Percentiles rank a stretch among this genome's conserved stretches.
These are phyloP conservation scores for Ophioderma brevispina DNA, from an alignment of 35 echinoderm and acorn worm species.

Conservation along the genomic window DNA sequence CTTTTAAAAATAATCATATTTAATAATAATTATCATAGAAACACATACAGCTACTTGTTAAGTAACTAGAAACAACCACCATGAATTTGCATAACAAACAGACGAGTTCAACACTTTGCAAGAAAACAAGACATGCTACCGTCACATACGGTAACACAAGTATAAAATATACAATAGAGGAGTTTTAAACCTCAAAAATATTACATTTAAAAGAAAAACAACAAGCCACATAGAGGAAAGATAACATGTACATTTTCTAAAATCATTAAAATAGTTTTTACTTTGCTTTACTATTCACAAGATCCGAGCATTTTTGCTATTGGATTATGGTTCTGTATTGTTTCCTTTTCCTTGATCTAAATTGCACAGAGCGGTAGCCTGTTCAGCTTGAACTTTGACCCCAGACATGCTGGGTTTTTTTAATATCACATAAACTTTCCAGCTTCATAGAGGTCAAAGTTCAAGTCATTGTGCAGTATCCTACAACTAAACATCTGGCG, in stretches of 20 bases:
- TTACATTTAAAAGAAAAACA: background rate
- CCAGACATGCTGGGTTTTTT: background rate
- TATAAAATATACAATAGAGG: conserved; percentile 3
- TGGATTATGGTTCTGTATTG: background rate
- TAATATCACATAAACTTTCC: no score
- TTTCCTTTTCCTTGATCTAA: background rate
- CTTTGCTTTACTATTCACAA: background rate
- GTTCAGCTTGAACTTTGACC: background rate
- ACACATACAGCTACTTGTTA: background rate
- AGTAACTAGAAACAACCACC: background rate
- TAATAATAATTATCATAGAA: background rate
- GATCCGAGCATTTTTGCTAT: background rate
- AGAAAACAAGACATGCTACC: background rate
- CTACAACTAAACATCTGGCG: background rate
- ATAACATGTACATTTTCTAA: background rate
- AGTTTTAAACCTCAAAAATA: background rate
- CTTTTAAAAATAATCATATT: background rate
- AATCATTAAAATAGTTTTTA: background rate
- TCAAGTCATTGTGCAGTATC: background rate
- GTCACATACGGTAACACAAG: background rate
- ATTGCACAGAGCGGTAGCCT: background rate
- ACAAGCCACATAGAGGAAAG: background rate
- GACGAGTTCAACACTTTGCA: background rate
- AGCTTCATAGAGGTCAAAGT: background rate
- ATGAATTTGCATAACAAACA: background rate